phyloP scores from a whole-genome alignment of 2,797 vertebrate genomes.

The Hemibagrus guttatus region DNA sequence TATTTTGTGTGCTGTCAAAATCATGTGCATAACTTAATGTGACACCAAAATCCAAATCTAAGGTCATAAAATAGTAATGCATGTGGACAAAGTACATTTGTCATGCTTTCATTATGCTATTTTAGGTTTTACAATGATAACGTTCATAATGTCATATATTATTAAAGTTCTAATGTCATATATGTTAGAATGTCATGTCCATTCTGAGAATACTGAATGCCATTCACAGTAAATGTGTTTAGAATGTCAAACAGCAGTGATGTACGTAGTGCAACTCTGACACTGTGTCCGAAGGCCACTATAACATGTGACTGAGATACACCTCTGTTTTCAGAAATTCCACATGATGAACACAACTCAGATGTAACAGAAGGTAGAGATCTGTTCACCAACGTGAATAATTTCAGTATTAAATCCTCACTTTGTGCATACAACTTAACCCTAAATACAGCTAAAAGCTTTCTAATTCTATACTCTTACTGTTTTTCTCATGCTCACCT shows the following conservation, averaged over 20 bases:
- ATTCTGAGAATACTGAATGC: neutral
- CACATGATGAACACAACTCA: neutral
- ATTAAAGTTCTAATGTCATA: neutral
- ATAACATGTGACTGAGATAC: neutral
- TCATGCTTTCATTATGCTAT: conserved; percentile 3
- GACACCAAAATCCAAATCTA: conserved; percentile 1
- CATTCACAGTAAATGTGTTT: neutral
- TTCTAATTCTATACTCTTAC: neutral
- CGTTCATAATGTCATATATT: neutral
- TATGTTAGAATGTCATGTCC: neutral
- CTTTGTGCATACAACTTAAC: neutral
- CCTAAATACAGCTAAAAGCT: neutral
- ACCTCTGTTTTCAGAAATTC: neutral
- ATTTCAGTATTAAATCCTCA: neutral
- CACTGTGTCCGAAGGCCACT: neutral
- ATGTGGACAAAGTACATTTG: neutral
- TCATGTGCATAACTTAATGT: neutral
- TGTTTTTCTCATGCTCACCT: neutral
- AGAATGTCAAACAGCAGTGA: neutral
- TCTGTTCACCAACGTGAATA: neutral
- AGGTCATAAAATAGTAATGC: neutral
- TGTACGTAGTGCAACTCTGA: neutral
- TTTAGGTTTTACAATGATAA: neutral
- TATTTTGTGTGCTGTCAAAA: conserved; percentile 6
- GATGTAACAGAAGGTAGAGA: neutral